These are phyloP conservation scores for Rhea americana DNA, from an alignment of 2,113 vertebrate species.

Conservation along the genomic window DNA sequence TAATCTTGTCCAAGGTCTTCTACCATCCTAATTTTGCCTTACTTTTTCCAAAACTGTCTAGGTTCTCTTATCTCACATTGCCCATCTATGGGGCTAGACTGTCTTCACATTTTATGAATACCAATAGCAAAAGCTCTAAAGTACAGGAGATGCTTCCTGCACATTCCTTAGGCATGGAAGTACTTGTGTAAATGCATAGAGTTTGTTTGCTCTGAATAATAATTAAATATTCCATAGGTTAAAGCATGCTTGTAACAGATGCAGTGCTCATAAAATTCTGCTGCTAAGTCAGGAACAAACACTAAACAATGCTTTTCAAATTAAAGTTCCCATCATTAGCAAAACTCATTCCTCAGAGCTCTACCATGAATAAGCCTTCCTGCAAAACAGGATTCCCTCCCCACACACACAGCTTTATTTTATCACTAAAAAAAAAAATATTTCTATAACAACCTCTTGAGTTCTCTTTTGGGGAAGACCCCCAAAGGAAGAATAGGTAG, in stretches of 20 bases:
- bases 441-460: background rate
- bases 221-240: background rate
- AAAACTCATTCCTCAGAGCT: background rate
- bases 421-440: background rate
- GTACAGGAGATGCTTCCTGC: background rate
- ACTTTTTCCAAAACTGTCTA: background rate
- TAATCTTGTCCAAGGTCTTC: background rate
- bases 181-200: background rate
- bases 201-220: background rate
- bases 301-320: background rate
- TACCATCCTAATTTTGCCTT: background rate
- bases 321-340: background rate
- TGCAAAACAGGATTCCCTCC: background rate
- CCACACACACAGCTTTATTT: background rate
- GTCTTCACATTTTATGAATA: background rate
- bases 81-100: background rate
- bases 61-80: background rate
- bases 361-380: background rate
- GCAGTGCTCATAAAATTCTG: background rate
- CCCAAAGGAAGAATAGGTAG: background rate
- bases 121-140: background rate
- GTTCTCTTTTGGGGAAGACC: background rate
- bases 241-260: background rate
- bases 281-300: background rate
- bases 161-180: background rate